A percentile compares a stretch with the other conserved stretches of the same genome.
Conservation (phyloP, 2,888 invertebrate genomes). For the Asteroscopus sphinx region DNA sequence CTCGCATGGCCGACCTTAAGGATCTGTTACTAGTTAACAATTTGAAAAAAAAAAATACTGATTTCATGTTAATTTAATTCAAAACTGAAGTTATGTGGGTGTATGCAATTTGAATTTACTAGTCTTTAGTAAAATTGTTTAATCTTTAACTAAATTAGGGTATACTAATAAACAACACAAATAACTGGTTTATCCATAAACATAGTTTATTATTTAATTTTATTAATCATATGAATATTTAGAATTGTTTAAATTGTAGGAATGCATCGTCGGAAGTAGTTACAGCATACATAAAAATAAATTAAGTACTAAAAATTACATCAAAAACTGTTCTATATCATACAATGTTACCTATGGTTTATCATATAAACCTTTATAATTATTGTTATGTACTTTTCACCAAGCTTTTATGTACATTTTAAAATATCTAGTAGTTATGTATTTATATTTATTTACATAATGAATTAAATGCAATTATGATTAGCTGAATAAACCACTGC, state of each 20-base stretch:
- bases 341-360: slow-evolving; percentile 78
- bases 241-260: slow-evolving; percentile 84
- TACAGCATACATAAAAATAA: slow-evolving; percentile 83
- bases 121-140: no score
- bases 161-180: slow-evolving; percentile 50
- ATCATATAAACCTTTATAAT: slow-evolving; percentile 82
- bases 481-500: slow-evolving; percentile 56
- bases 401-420: slow-evolving; percentile 76
- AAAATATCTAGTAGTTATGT: slow-evolving; percentile 56
- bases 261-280: slow-evolving; percentile 83
- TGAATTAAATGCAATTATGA: slow-evolving; percentile 72
- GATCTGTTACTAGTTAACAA: no score
- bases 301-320: slow-evolving; percentile 85
- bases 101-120: no score
- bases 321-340: slow-evolving; percentile 75
- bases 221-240: slow-evolving; percentile 75
- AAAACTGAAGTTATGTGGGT: no score
- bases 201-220: slow-evolving; percentile 78
- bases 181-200: slow-evolving; percentile 71
- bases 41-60: no score
- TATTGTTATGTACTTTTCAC: slow-evolving; percentile 74
- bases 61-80: no score
- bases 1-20: no score
- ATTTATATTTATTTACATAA: slow-evolving; percentile 67
- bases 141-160: no score